phyloP scores from a whole-genome alignment of 2,888 invertebrate genomes.

The Rhagonycha lutea region DNA sequence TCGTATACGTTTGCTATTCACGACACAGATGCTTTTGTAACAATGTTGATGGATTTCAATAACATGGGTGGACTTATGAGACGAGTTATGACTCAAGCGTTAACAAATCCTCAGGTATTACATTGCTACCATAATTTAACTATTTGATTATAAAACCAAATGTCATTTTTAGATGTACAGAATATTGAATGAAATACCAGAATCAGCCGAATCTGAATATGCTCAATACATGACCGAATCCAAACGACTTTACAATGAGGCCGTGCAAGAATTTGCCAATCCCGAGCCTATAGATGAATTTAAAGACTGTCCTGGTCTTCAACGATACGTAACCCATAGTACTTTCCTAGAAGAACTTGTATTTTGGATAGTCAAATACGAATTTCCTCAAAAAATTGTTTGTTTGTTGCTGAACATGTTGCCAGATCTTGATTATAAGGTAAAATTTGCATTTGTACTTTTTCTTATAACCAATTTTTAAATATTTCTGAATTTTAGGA shows the following conservation, averaged over 20 bases:
- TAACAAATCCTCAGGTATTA: constrained; percentile 81
- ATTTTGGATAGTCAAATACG: constrained; percentile 97
- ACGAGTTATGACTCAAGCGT: constrained; percentile 86
- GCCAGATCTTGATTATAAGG: constrained; percentile 94
- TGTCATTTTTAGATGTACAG: constrained; percentile 67
- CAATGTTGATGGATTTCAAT: constrained; percentile 91
- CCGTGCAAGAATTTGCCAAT: constrained; percentile 75
- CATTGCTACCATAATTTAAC: not conserved
- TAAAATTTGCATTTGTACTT: constrained; percentile 43
- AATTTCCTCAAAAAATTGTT: constrained; percentile 96
- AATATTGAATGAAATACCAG: constrained; percentile 68
- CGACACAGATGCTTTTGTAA: constrained; percentile 85
- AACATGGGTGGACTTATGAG: constrained; percentile 97
- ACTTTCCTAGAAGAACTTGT: constrained; percentile 93
- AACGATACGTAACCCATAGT: constrained; percentile 77
- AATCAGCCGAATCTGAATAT: constrained; percentile 69
- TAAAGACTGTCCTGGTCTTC: constrained; percentile 78
- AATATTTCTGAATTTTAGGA: constrained; percentile 62
- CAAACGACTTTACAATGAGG: constrained; percentile 77
- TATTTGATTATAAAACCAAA: not conserved
- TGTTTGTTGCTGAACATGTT: constrained; percentile 93
- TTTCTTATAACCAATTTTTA: not conserved
- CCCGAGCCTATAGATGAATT: constrained; percentile 75
- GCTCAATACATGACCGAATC: constrained; percentile 75
- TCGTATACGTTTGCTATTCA: constrained; percentile 70